Conservation (phyloP, 2,888 invertebrate species). For the Zygaena filipendulae region DNA sequence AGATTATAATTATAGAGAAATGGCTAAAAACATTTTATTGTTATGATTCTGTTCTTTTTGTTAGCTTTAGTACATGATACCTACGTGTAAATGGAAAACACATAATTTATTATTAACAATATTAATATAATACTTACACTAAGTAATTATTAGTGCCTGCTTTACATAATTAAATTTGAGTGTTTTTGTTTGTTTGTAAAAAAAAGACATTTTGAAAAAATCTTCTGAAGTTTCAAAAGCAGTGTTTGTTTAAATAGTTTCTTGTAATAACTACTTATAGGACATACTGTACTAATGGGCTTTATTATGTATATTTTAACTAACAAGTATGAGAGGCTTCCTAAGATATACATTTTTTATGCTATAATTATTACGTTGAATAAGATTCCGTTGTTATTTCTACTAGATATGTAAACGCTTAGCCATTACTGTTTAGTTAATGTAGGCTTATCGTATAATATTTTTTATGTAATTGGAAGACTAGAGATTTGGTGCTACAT, state of each 20-base stretch:
- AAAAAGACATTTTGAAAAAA: constrained; percentile 60
- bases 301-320: constrained; percentile 34
- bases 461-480: constrained; percentile 61
- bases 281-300: no score
- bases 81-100: constrained; percentile 54
- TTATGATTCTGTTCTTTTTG: constrained; percentile 41
- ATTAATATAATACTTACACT: no score
- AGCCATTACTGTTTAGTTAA: constrained; percentile 61
- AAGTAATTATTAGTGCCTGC: constrained; percentile 66
- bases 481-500: constrained; percentile 66
- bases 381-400: constrained; percentile 66
- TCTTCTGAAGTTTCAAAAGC: constrained; percentile 37
- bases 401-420: constrained; percentile 63
- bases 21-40: constrained; percentile 27
- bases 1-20: no score
- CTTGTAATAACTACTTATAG: no score
- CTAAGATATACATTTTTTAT: constrained; percentile 45
- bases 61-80: constrained; percentile 48
- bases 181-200: constrained; percentile 35
- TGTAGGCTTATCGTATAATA: constrained; percentile 61
- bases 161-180: constrained; percentile 47
- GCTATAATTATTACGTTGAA: constrained; percentile 46
- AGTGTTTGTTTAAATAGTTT: no score
- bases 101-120: constrained; percentile 64
- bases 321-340: constrained; percentile 59